Base-by-base conservation (phyloP, 2,113 vertebrate species). In the Salvelinus fontinalis region DNA sequence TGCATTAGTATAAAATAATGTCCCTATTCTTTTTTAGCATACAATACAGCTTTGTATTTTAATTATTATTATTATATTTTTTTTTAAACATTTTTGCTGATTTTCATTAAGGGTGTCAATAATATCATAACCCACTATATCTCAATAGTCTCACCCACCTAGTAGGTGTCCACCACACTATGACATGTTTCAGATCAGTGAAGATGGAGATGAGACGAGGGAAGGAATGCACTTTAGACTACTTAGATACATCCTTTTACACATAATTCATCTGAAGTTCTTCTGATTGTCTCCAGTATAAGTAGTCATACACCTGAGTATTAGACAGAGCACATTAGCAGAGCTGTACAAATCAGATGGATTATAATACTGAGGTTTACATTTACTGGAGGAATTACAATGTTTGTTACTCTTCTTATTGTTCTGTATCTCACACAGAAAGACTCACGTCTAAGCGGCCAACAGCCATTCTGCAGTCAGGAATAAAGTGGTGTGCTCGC, bases 401-500 rank as follows among this genome's bases (percentile, higher is more conserved):
- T 62, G 59, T 26, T 75, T 70, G 73, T 83, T 67, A 75, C 26
- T 18, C 48, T 22, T 77, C 54, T 62, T 82, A 59, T 74, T 78
- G 67, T 80, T 62, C 49, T 79, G 16, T 18, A 54, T 78, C 72
- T 74, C 4, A 71, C 71, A 65, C 48, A 73, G 29, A 6, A 49
- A 76, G 39, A 31, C 7, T 31, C 67, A 34, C 31, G 18, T 68
- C 54, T 22, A 48, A 31, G n/a, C 73, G 72, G 34, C 18, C 20
- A 20, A n/a, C 65, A 60, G 70, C 20, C 20, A 62, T 62, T 62
- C 22, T 62, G 59, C 1, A 9, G 16, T 13, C 9, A 14, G 48
- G 48, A 49, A 12, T 12, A 49, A 49, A 49, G 48, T 6, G 31
- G 31, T 34, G 31, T 49, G 8, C 48, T 49, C 13, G 13, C 48